Evolutionary conservation across 2,888 invertebrate genomes (phyloP), one percentile per base, ranked within the genome.

Genomic region (Trichogramma dendrolimi): DNA sequence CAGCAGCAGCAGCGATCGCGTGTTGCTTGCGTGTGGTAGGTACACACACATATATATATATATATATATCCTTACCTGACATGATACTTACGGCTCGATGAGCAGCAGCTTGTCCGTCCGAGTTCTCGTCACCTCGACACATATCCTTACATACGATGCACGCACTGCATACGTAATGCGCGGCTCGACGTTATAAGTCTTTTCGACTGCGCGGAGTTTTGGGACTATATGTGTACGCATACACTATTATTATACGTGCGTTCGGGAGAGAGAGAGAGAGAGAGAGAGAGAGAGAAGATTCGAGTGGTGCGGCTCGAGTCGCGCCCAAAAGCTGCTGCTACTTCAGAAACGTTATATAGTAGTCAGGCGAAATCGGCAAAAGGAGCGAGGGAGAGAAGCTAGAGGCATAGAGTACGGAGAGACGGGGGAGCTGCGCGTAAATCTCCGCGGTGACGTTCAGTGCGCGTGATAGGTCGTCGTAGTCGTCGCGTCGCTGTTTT

Each of bases 381-480:
- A 40, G 27, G 51, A 51, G 27, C 2, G 43, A 6, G 8, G 43
- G 44, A 14, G 40, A 47, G 39, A 4, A 4, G 43, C 5, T 39
- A 39, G 53, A 56, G 43, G 48, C 44, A 7, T 3, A 11, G 27
- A n/a, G 27, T 38, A 39, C 27, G 7, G 43, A n/a, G 43, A 50
- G 43, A 50, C 27, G 27, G 27, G 27, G 27, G 27, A 27, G 27
- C 27, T 27, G 27, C 27, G 27, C 2, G 27, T 27, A 27, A 27
- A 27, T 27, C 51, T 61, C 54, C 53, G 41, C 58, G 54, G 55
- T 59, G 59, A 62, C 56, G 59, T 56, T 62, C 41, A 62, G 59
- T 53, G 53, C 51, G 58, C 52, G 42, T 56, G 55, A 62, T 59
- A 51, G 56, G 55, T 55, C 50, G 27, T 27, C 27, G 27, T 14